Percentiles rank a stretch among this genome's conserved stretches.
Evolutionary conservation across 2,888 invertebrate genomes (phyloP).

Genomic region (Acanthacorydalis orientalis): DNA sequence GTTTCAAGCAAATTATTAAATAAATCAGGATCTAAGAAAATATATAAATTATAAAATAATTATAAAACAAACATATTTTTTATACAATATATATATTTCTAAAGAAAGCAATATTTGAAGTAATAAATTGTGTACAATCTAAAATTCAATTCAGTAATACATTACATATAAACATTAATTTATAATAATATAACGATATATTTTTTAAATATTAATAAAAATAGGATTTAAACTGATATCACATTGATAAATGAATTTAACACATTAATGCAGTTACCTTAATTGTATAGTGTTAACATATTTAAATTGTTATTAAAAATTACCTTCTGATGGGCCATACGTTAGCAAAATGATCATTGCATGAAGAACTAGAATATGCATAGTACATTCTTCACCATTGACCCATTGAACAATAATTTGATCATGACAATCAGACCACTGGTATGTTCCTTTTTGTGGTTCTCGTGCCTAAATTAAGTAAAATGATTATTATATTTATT

Average conservation of each 20-base stretch:
- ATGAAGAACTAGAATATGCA: slow-evolving; percentile 68
- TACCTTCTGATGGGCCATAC: slow-evolving; percentile 37
- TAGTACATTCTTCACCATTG: slow-evolving; percentile 51
- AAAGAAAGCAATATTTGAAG: too few species aligned
- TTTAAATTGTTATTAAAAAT: slow-evolving; percentile 17
- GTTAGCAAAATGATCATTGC: slow-evolving; percentile 70
- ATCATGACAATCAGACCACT: slow-evolving; percentile 55
- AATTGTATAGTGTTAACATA: neutral
- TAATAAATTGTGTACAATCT: too few species aligned
- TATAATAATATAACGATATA: too few species aligned
- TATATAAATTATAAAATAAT: neutral
- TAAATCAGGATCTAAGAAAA: slow-evolving; percentile 17
- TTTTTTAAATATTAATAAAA: neutral
- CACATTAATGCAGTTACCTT: neutral
- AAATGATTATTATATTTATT: neutral
- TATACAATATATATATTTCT: neutral
- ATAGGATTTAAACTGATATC: too few species aligned
- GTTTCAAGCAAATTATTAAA: slow-evolving; percentile 52
- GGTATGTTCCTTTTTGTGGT: slow-evolving; percentile 39
- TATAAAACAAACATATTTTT: slow-evolving; percentile 14
- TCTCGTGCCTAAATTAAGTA: slow-evolving; percentile 34
- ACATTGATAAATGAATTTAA: too few species aligned
- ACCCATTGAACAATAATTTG: slow-evolving; percentile 64
- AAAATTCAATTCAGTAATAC: too few species aligned
- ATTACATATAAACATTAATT: too few species aligned